Percentiles rank a stretch among this genome's conserved stretches.
phyloP scores from a whole-genome alignment of 2,113 vertebrate genomes.

The Rhea americana region DNA sequence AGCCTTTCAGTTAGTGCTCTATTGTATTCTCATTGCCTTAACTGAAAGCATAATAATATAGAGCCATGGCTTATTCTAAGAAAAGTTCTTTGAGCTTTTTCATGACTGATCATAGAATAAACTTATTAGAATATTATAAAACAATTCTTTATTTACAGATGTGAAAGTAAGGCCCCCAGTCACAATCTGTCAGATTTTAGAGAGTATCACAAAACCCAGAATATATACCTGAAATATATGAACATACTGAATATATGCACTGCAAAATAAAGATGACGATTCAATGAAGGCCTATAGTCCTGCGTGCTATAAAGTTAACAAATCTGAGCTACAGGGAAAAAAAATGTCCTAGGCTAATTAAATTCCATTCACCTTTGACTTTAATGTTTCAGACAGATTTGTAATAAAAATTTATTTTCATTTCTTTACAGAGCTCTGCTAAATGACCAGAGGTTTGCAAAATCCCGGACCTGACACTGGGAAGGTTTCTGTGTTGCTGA shows the following conservation, averaged over 20 bases:
- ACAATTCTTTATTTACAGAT: conserved; percentile 39
- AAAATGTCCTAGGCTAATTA: conserved; percentile 39
- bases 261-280: conserved; percentile 17
- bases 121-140: neutral
- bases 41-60: conserved; percentile 21
- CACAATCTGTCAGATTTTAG: neutral
- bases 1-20: neutral
- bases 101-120: neutral
- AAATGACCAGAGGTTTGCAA: neutral
- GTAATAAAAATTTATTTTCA: conserved; percentile 24
- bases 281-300: conserved; percentile 10
- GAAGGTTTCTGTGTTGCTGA: neutral
- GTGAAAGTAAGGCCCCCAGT: conserved; percentile 3
- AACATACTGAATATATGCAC: neutral
- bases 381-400: conserved; percentile 13
- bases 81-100: neutral
- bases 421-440: neutral
- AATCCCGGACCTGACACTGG: neutral
- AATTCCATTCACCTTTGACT: conserved; percentile 36
- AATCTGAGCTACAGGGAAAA: conserved; percentile 6
- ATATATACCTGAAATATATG: neutral
- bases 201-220: neutral
- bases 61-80: neutral
- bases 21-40: conserved; percentile 33
- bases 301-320: neutral